Percentiles rank a stretch among this genome's conserved stretches.
phyloP scores from a whole-genome alignment of 2,888 invertebrate species.

The Pherbina coryleti region DNA sequence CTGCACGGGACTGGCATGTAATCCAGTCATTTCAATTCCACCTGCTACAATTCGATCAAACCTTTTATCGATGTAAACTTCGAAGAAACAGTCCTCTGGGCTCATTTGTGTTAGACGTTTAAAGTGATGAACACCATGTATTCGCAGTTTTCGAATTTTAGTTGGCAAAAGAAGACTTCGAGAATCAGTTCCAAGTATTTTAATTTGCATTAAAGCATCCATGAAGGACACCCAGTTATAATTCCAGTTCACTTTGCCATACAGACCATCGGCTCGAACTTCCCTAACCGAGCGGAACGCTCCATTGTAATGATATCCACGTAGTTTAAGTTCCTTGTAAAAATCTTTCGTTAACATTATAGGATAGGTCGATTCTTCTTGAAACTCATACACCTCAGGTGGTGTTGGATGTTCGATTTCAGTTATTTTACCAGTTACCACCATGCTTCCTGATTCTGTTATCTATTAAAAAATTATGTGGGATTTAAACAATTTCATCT shows the following conservation, averaged over 20 bases:
- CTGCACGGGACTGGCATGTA: slow-evolving; percentile 82
- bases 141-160: slow-evolving; percentile 77
- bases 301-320: slow-evolving; percentile 77
- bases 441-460: slow-evolving; percentile 77
- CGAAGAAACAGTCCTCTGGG: slow-evolving; percentile 59
- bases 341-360: slow-evolving; percentile 75
- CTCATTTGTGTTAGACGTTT: slow-evolving; percentile 69
- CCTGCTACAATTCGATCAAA: slow-evolving; percentile 73
- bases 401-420: slow-evolving; percentile 57
- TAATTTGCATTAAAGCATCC: slow-evolving; percentile 89
- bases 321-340: slow-evolving; percentile 78
- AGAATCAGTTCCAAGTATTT: slow-evolving; percentile 78
- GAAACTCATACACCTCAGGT: slow-evolving; percentile 50
- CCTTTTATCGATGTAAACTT: slow-evolving; percentile 61
- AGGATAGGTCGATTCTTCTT: slow-evolving; percentile 54
- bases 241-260: slow-evolving; percentile 74
- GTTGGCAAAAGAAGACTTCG: slow-evolving; percentile 82
- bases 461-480: slow-evolving; percentile 69
- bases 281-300: slow-evolving; percentile 59
- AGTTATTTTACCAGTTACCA: slow-evolving; percentile 79
- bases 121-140: slow-evolving; percentile 77
- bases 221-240: slow-evolving; percentile 91
- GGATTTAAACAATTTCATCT: background rate
- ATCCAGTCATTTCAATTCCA: slow-evolving; percentile 82
- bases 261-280: slow-evolving; percentile 65